These are phyloP conservation scores for Beroe forskalii DNA, from an alignment of 37 sponge, comb jelly and placozoan species.

Conservation along the genomic window DNA sequence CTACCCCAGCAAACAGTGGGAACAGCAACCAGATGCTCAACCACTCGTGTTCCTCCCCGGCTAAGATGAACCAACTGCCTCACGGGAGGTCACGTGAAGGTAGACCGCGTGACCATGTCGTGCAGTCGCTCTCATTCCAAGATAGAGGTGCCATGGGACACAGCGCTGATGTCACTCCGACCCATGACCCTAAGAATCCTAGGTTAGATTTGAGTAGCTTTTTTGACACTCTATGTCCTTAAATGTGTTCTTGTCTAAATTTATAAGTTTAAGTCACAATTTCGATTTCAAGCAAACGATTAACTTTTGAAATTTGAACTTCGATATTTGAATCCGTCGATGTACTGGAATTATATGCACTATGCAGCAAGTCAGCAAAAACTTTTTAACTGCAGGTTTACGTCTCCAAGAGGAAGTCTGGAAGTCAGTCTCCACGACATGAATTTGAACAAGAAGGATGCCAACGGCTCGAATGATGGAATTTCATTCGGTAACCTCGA, in stretches of 20 bases:
- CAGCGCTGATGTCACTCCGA: neutral
- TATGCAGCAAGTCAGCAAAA: too few species aligned
- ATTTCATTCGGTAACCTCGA: neutral
- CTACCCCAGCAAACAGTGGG: neutral
- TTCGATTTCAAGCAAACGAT: too few species aligned
- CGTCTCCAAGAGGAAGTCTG: neutral
- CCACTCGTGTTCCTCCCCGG: neutral
- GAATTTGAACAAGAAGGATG: neutral
- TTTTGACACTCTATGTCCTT: too few species aligned
- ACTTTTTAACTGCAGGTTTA: slow-evolving; percentile 24
- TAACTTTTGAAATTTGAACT: too few species aligned
- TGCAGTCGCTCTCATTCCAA: slow-evolving; percentile 6
- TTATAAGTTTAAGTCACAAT: too few species aligned
- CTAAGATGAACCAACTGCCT: slow-evolving; percentile 14
- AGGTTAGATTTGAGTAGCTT: too few species aligned
- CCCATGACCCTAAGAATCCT: slow-evolving; percentile 20
- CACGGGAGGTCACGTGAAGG: neutral
- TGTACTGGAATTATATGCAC: too few species aligned
- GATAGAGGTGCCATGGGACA: neutral
- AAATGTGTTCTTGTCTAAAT: too few species aligned
- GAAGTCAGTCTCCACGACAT: neutral
- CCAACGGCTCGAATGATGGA: neutral
- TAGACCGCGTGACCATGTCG: neutral
- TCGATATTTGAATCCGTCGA: too few species aligned
- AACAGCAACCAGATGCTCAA: neutral